Conservation (phyloP, 2,888 invertebrate genomes). For the Drosophila paucipuncta region DNA sequence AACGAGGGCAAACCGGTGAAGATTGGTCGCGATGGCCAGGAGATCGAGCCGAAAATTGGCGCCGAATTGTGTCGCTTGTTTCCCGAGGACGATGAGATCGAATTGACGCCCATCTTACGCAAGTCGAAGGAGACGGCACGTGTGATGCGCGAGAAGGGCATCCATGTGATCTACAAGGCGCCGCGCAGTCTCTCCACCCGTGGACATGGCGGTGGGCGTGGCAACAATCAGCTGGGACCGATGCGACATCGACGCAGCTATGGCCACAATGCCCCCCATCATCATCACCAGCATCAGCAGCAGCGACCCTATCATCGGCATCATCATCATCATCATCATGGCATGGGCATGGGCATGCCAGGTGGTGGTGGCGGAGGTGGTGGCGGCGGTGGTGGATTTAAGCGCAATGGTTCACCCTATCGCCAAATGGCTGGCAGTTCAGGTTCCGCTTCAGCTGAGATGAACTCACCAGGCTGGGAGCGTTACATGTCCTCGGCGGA, state of each 20-base stretch:
- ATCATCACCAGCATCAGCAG: conserved; percentile 88
- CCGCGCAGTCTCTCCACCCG: conserved; percentile 86
- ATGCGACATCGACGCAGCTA: conserved; percentile 82
- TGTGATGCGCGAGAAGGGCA: conserved; percentile 86
- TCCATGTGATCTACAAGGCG: conserved; percentile 85
- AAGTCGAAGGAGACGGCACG: conserved; percentile 94
- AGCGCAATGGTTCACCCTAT: conserved; percentile 81
- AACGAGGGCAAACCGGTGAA: conserved; percentile 99
- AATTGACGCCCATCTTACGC: conserved; percentile 94
- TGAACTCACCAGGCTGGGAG: conserved; percentile 89
- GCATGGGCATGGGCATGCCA: conserved; percentile 59
- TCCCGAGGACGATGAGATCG: conserved; percentile 95
- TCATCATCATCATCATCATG: conserved; percentile 82
- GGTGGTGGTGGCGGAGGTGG: conserved; percentile 57
- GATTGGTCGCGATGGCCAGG: conserved; percentile 99
- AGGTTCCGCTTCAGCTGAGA: conserved; percentile 85
- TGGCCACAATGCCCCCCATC: conserved; percentile 79
- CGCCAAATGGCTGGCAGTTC: conserved; percentile 72
- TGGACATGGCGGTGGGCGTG: conserved; percentile 82
- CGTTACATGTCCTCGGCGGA: conserved; percentile 87
- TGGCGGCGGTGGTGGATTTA: conserved; percentile 72
- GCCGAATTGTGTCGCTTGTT: conserved; percentile 96
- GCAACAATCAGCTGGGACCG: conserved; percentile 77
- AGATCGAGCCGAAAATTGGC: conserved; percentile 98
- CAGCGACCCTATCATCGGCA: conserved; percentile 86